Base-by-base conservation (phyloP, 2,113 vertebrate species). In the Dipodomys spectabilis region DNA sequence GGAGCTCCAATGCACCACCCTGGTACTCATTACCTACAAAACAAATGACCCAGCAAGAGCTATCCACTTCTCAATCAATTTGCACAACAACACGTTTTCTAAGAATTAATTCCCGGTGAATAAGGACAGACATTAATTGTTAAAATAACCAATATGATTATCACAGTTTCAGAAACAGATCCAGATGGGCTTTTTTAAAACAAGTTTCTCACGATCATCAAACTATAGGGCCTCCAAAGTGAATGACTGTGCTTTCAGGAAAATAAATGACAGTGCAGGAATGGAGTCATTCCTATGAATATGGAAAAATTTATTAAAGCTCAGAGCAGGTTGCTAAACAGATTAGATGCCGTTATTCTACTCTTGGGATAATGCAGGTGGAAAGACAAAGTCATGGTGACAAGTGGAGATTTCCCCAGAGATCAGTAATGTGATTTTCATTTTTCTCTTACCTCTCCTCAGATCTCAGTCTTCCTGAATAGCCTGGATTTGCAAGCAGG, bases 41-140 rank as follows among this genome's bases (percentile, higher is more conserved):
- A 9, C 23, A 72, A 23, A 81, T 77, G n/a, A 22, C 60, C 25
- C 18, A 11, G 15, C 23, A 69, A 90, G 30, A 7, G 10, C 45
- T 90, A 82, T 72, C 16, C 22, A 13, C 30, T 92, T 73, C 27
- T 27, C 10, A 78, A 53, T 12, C 53, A 57, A 23, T 85, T 8
- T 72, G 53, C 53, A 4, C 62, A 77, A 5, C 30, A 81, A 68
- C 32, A 39, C 32, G n/a, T 49, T 78, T 81, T 84, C 53, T 87
- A 75, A 82, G 44, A 89, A 87, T 86, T 69, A 32, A 45, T 74
- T 74, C 73, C n/a, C 65, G 45, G 28, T 84, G 73, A 74, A 57
- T 73, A 84, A 65, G 73, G 25, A n/a, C 44, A 20, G n/a, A 22
- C 25, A 23, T 12, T 12, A 74, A 9, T 62, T 81, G 68, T 25